Evolutionary conservation across 2,888 invertebrate species (phyloP).

Genomic region (Microplitis deprimator): DNA sequence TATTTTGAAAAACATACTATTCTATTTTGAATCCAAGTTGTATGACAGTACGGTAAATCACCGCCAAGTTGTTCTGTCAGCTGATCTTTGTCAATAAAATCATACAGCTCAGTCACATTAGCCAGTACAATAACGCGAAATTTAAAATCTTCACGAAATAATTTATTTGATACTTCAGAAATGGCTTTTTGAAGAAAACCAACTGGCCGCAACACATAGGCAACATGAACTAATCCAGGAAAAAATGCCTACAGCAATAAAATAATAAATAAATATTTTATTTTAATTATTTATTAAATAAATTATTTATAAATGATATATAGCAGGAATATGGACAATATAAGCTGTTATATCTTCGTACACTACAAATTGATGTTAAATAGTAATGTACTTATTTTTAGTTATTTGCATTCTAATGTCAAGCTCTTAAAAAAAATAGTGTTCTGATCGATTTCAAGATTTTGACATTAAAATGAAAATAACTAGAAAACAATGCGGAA

Average conservation of each 20-base stretch:
- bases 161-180: slow-evolving; percentile 93
- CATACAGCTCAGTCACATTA: slow-evolving; percentile 86
- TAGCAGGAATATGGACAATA: too few relatives aligned
- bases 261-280: background rate
- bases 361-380: too few relatives aligned
- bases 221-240: slow-evolving; percentile 92
- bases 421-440: too few relatives aligned
- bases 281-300: too few relatives aligned
- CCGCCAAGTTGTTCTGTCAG: slow-evolving; percentile 93
- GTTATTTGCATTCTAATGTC: too few relatives aligned
- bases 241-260: slow-evolving; percentile 84
- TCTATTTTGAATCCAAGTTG: slow-evolving; percentile 97
- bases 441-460: too few relatives aligned
- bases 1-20: slow-evolving; percentile 78
- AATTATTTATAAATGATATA: too few relatives aligned
- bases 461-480: background rate
- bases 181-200: slow-evolving; percentile 97
- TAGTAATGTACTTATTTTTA: too few relatives aligned
- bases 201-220: slow-evolving; percentile 93
- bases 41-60: slow-evolving; percentile 89
- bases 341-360: too few relatives aligned
- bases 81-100: slow-evolving; percentile 87
- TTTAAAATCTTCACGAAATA: slow-evolving; percentile 93
- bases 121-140: slow-evolving; percentile 92
- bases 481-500: too few relatives aligned